Conservation (phyloP, 2,888 invertebrate genomes). For the Hecatera dysodea region DNA sequence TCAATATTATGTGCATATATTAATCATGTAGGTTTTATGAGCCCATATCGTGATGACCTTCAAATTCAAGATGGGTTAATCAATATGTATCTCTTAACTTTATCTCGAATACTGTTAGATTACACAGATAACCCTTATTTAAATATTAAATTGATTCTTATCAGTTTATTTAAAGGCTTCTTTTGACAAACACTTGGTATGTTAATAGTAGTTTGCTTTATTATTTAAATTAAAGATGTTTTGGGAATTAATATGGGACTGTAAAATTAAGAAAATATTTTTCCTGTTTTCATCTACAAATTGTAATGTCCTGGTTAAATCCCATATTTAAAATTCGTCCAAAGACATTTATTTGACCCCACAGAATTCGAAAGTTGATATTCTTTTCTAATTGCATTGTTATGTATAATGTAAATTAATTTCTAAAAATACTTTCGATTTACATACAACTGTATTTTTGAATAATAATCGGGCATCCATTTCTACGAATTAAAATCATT, state of each 20-base stretch:
- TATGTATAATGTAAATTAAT: constrained; percentile 6
- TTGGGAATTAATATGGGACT: no score
- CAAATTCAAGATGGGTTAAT: constrained; percentile 7
- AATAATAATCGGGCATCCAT: neutral
- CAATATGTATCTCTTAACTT: constrained; percentile 5
- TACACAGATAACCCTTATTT: constrained; percentile 17
- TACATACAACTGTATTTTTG: constrained; percentile 4
- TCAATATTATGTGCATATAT: neutral
- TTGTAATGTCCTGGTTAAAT: neutral
- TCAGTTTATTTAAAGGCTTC: neutral
- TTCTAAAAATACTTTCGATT: constrained; percentile 12
- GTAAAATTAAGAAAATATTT: neutral
- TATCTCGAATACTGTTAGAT: constrained; percentile 29
- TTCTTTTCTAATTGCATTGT: constrained; percentile 6
- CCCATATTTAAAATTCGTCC: neutral
- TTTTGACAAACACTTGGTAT: neutral
- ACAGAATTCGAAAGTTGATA: neutral
- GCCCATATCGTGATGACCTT: neutral
- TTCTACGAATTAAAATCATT: neutral
- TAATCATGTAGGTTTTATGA: neutral
- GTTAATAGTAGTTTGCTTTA: neutral
- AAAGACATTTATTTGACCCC: neutral
- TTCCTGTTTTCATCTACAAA: neutral
- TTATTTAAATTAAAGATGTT: constrained; percentile 12
- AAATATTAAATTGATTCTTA: constrained; percentile 20